A percentile compares a stretch with the other conserved stretches of the same genome.
Evolutionary conservation across 2,888 invertebrate species (phyloP).

Genomic region (Noctua comes): DNA sequence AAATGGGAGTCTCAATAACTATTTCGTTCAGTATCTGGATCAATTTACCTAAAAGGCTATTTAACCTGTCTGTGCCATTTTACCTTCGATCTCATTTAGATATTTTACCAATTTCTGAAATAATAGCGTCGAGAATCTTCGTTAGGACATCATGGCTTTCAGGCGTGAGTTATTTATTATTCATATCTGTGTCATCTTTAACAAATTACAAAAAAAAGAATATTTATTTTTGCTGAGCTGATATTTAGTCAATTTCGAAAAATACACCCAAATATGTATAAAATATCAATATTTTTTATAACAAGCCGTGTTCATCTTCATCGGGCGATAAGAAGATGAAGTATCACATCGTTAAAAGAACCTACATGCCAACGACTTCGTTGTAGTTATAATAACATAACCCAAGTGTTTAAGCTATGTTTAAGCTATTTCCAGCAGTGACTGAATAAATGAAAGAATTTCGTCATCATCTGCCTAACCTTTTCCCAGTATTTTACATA

Average conservation of each 20-base stretch:
- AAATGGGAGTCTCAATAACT: neutral
- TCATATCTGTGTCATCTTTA: neutral
- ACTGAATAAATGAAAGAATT: too few species aligned
- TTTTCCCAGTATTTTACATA: too few species aligned
- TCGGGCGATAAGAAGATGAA: too few species aligned
- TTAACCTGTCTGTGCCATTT: neutral
- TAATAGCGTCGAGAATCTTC: neutral
- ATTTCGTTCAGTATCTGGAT: conserved; percentile 17
- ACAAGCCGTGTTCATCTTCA: too few species aligned
- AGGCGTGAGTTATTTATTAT: neutral
- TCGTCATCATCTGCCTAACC: too few species aligned
- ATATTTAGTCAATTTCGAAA: too few species aligned
- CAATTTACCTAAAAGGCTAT: conserved; percentile 22
- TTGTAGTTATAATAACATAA: too few species aligned
- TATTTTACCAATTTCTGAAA: conserved; percentile 21
- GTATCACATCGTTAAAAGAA: too few species aligned
- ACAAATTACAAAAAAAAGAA: neutral
- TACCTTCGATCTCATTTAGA: conserved; percentile 22
- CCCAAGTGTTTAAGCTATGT: neutral
- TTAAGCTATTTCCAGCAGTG: neutral
- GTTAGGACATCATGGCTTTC: neutral
- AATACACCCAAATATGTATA: too few species aligned
- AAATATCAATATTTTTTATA: too few species aligned
- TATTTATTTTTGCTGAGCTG: too few species aligned
- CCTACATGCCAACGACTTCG: too few species aligned